phyloP scores from a whole-genome alignment of 2,888 invertebrate species.

The Macrophya annulata region DNA sequence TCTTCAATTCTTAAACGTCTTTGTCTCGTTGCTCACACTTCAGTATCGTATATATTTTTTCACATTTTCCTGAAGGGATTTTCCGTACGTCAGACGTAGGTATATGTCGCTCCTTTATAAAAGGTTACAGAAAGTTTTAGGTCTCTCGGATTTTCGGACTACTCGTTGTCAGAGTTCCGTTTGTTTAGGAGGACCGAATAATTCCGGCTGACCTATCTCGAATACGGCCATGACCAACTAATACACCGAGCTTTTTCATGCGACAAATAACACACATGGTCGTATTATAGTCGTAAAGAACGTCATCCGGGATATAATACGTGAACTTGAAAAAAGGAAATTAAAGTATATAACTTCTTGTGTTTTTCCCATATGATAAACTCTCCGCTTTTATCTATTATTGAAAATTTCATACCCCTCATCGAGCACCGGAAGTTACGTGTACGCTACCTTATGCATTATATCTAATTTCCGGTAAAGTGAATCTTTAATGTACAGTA shows the following conservation, averaged over 20 bases:
- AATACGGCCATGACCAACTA: neutral
- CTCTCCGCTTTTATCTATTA: neutral
- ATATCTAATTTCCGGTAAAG: neutral
- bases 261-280: neutral
- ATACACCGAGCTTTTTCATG: neutral
- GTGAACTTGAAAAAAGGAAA: neutral
- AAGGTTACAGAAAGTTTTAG: constrained; percentile 13
- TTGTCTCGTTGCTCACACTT: neutral
- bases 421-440: neutral
- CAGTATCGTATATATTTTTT: neutral
- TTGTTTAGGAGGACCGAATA: constrained; percentile 36
- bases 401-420: neutral
- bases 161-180: constrained; percentile 21
- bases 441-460: neutral
- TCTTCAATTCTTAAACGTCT: neutral
- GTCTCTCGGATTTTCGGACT: neutral
- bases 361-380: neutral
- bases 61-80: neutral
- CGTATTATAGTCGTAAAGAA: neutral
- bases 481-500: neutral
- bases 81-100: neutral
- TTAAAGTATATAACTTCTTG: neutral
- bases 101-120: neutral
- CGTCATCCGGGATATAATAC: neutral
- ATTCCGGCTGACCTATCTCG: constrained; percentile 14